phyloP scores from a whole-genome alignment of 2,888 invertebrate species.

The Hydraecia micacea region DNA sequence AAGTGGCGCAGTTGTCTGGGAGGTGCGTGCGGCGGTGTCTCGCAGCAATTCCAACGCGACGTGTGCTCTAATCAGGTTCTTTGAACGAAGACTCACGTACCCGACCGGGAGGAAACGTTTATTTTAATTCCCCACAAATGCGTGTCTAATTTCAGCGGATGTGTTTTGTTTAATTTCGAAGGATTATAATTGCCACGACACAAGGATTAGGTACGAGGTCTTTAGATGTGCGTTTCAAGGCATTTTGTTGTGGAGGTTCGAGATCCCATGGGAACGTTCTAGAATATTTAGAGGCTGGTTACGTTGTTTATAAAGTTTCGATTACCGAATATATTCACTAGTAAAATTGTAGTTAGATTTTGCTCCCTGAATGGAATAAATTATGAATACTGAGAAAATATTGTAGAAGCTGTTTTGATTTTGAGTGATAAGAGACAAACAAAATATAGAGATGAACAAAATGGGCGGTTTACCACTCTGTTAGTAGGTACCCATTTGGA shows the following conservation, averaged over 20 bases:
- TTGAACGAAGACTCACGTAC: constrained; percentile 84
- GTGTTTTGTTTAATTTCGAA: constrained; percentile 84
- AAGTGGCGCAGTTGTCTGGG: constrained; percentile 70
- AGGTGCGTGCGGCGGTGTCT: constrained; percentile 78
- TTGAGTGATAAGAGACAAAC: background rate
- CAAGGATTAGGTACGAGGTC: constrained; percentile 60
- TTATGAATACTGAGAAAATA: constrained; percentile 15
- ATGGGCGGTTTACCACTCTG: constrained; percentile 1
- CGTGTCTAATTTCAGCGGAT: constrained; percentile 83
- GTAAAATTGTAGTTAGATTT: constrained; percentile 3
- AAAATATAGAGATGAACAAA: constrained; percentile 11
- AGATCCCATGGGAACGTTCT: constrained; percentile 22
- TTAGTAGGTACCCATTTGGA: background rate
- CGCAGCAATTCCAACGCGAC: constrained; percentile 78
- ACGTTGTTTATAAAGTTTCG: constrained; percentile 36
- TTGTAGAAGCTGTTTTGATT: background rate
- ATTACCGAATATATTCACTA: constrained; percentile 32
- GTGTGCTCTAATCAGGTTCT: constrained; percentile 85
- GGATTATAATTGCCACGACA: constrained; percentile 76
- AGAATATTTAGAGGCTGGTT: constrained; percentile 27
- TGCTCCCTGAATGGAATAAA: constrained; percentile 5
- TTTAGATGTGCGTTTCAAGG: constrained; percentile 37
- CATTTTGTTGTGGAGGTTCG: constrained; percentile 31
- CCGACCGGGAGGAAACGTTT: constrained; percentile 79
- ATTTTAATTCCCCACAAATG: constrained; percentile 87